A percentile compares a stretch with the other conserved stretches of the same genome.
These are phyloP conservation scores for Heterodera filipjevi DNA, from an alignment of 2,888 invertebrate genomes.

Conservation along the genomic window DNA sequence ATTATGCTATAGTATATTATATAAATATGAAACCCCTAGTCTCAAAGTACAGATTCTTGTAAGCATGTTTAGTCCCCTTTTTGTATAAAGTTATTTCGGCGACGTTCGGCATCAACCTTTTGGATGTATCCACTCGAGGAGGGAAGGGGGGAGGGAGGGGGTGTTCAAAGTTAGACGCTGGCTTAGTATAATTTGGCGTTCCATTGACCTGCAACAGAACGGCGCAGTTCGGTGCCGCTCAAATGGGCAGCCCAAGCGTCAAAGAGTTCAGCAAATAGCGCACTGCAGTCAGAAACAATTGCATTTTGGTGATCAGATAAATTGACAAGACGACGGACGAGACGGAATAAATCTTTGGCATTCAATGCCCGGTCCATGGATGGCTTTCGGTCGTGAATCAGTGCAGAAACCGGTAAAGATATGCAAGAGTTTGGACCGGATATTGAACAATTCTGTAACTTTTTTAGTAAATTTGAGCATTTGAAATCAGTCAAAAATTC, in stretches of 20 bases:
- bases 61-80: too few relatives aligned
- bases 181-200: too few relatives aligned
- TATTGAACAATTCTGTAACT: slow-evolving; percentile 39
- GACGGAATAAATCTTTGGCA: slow-evolving; percentile 7
- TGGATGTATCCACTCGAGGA: too few relatives aligned
- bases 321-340: background rate
- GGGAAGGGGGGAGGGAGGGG: too few relatives aligned
- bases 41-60: background rate
- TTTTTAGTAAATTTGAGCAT: slow-evolving; percentile 68
- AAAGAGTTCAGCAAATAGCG: slow-evolving; percentile 20
- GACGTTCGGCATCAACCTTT: too few relatives aligned
- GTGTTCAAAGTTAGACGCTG: too few relatives aligned
- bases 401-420: background rate
- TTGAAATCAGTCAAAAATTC: slow-evolving; percentile 33
- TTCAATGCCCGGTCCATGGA: slow-evolving; percentile 18
- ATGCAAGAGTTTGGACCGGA: background rate
- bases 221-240: background rate
- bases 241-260: slow-evolving; percentile 23
- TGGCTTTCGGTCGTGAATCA: background rate
- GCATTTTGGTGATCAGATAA: background rate
- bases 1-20: too few relatives aligned
- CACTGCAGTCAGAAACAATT: background rate
- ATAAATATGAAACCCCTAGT: background rate
- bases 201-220: background rate
- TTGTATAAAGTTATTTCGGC: too few relatives aligned